A percentile compares a stretch with the other conserved stretches of the same genome.
phyloP scores from a whole-genome alignment of 2,888 invertebrate species.

The Heterodera filipjevi region DNA sequence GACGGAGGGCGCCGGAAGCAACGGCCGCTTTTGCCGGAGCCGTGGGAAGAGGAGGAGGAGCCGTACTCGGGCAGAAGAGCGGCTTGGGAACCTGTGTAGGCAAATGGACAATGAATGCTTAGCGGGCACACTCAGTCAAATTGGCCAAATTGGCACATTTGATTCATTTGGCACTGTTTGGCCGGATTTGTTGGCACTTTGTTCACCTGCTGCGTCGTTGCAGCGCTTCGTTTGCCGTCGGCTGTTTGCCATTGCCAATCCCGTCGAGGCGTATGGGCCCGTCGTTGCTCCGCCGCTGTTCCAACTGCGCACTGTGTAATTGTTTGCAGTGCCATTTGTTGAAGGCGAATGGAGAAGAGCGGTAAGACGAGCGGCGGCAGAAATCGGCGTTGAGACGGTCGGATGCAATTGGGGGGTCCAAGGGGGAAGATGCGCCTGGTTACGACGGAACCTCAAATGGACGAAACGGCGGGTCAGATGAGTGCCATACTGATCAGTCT shows the following conservation, averaged over 20 bases:
- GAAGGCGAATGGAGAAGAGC: constrained; percentile 25
- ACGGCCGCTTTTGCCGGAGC: constrained; percentile 6
- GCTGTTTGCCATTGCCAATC: not conserved
- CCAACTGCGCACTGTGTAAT: constrained; percentile 37
- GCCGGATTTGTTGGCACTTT: no score
- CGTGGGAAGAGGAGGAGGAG: constrained; percentile 39
- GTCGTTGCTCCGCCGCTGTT: constrained; percentile 27
- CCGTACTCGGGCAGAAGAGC: constrained; percentile 57
- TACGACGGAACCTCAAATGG: not conserved
- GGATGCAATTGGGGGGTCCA: constrained; percentile 15
- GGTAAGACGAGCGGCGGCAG: constrained; percentile 16
- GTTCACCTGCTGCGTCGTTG: constrained; percentile 12
- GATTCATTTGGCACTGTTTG: no score
- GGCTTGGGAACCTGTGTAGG: constrained; percentile 53
- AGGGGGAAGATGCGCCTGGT: constrained; percentile 7
- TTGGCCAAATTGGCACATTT: no score
- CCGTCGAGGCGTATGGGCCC: constrained; percentile 13
- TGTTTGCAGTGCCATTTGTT: constrained; percentile 20
- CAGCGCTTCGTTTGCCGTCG: constrained; percentile 5
- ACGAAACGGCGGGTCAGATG: no score
- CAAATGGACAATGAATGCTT: not conserved
- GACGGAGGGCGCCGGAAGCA: constrained; percentile 15
- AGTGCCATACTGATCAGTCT: no score
- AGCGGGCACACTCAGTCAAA: not conserved
- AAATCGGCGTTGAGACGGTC: constrained; percentile 24